Evolutionary conservation across 2,888 invertebrate species (phyloP).

Genomic region (Flexamia atlantica): DNA sequence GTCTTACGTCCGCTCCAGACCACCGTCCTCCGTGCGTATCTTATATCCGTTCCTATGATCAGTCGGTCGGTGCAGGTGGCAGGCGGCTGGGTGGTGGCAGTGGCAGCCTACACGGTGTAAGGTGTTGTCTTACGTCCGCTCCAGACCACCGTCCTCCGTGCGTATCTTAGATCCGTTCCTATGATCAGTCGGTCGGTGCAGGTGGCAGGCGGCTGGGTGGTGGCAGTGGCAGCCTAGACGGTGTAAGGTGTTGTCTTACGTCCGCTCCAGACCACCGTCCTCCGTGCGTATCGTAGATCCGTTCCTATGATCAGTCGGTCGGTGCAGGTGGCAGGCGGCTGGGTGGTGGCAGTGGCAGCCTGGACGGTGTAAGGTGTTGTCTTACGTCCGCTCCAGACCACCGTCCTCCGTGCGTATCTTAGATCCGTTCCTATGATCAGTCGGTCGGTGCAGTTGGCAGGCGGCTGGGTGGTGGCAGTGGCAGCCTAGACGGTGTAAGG

Average conservation of each 20-base stretch:
- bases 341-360: neutral
- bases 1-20: neutral
- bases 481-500: neutral
- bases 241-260: slow-evolving; percentile 25
- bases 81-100: neutral
- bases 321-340: neutral
- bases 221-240: neutral
- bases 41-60: neutral
- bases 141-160: neutral
- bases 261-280: neutral
- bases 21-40: neutral
- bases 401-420: neutral
- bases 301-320: neutral
- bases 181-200: neutral
- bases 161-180: neutral
- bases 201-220: neutral
- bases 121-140: slow-evolving; percentile 14
- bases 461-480: neutral
- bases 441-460: neutral
- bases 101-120: neutral
- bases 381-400: slow-evolving; percentile 4
- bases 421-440: neutral
- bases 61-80: neutral
- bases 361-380: slow-evolving; percentile 4
- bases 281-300: too few relatives aligned